Base-by-base conservation (phyloP, 2,888 invertebrate genomes). In the Sialis lutaria region DNA sequence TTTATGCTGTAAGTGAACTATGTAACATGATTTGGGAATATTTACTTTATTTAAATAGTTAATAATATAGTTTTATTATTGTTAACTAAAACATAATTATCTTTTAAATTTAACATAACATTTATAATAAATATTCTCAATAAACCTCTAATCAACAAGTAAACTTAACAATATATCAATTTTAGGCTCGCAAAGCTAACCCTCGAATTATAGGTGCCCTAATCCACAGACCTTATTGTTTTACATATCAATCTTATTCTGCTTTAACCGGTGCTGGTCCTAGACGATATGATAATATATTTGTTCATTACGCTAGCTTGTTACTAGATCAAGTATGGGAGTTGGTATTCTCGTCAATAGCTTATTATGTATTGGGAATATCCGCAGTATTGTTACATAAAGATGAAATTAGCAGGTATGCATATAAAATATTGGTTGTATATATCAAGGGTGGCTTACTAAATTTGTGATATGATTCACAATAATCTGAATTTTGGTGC, bases 311-410 rank as follows among this genome's bases (percentile, higher is more conserved):
- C 33, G 49, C 62, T 3, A 63, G 73, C 7, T 64, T 63, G 5
- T 31, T 67, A 0, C 61, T 68, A 6, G 84, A 86, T 60, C 35
- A 55, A 6, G 0, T 77, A 1, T 73, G 82, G 56, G 61, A 70
- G 13, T 70, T 76, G 65, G 56, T 72, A 32, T 70, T 82, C 61
- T 65, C 75, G n/a, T 68, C 72, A 58, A 57, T 73, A 47, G 64
- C 72, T 5, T 74, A 73, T 58, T 71, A 73, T 55, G 51, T 79
- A 13, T 59, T 75, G 44, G 77, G 79, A 30, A 69, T 77, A 45
- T 82, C 83, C 48, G 74, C 76, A 0, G 72, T 85, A 40, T 63
- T 86, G 5, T 60, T 85, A 45, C 81, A 84, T 60, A 84, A 84
- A 65, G 83, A 85, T 57, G 69, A 70, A 6, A 68, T 82, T 42